Conservation (phyloP, 2,797 vertebrate species). For the Sebastes matsubarae region DNA sequence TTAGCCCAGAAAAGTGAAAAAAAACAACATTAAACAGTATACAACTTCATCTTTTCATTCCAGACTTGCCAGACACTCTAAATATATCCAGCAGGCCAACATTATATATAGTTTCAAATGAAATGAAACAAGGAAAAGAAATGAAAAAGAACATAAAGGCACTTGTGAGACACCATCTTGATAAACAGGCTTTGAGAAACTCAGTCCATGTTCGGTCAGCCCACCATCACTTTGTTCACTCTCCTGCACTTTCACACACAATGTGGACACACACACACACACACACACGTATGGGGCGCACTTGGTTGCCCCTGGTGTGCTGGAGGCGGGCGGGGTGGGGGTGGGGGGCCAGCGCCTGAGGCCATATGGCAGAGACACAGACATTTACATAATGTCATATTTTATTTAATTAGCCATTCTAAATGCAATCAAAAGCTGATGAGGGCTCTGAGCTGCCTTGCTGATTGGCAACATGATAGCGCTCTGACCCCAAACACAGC, state of each 20-base stretch:
- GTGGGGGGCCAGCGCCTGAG: constrained; percentile 58
- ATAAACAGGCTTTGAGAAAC: neutral
- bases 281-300: neutral
- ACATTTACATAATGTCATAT: constrained; percentile 86
- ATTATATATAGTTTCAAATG: neutral
- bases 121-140: neutral
- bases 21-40: too few relatives aligned
- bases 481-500: constrained; percentile 73
- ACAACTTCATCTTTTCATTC: neutral
- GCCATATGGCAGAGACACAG: constrained; percentile 78
- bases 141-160: neutral
- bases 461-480: constrained; percentile 81
- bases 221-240: neutral
- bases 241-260: constrained; percentile 4
- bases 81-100: neutral
- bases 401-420: constrained; percentile 85
- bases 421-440: constrained; percentile 84
- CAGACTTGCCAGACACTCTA: neutral
- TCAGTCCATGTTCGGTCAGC: constrained; percentile 15
- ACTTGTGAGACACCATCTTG: neutral
- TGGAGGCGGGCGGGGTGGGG: constrained; percentile 43
- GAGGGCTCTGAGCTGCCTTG: constrained; percentile 71
- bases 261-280: neutral
- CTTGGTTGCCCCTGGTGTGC: constrained; percentile 64
- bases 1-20: neutral